These are phyloP conservation scores for Megalops cyprinoides DNA, from an alignment of 2,797 vertebrate species.

Conservation along the genomic window DNA sequence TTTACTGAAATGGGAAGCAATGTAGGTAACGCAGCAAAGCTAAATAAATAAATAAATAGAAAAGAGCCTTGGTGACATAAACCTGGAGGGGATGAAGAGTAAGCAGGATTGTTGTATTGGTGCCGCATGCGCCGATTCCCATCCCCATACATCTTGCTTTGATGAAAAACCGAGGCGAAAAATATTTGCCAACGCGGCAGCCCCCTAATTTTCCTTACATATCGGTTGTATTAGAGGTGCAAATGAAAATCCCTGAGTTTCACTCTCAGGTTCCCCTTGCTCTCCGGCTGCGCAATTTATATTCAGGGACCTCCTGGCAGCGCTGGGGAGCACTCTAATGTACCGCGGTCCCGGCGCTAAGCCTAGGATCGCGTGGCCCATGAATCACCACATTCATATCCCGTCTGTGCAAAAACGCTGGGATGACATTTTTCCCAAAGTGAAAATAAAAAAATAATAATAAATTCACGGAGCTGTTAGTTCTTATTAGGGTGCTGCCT, in stretches of 20 bases:
- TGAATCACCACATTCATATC: constrained; percentile 43
- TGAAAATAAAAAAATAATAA: constrained; percentile 35
- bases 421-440: constrained; percentile 21
- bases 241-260: constrained; percentile 17
- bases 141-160: constrained; percentile 8
- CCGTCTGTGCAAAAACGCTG: constrained; percentile 26
- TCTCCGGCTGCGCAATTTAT: constrained; percentile 26
- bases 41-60: not conserved
- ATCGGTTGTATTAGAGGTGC: not conserved
- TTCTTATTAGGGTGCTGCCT: constrained; percentile 52
- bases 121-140: not conserved
- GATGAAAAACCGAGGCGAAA: constrained; percentile 13
- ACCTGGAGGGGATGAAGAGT: not conserved
- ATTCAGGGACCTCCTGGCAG: constrained; percentile 38
- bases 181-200: constrained; percentile 2
- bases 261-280: constrained; percentile 1
- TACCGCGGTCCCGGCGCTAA: constrained; percentile 29
- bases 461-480: constrained; percentile 17
- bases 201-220: constrained; percentile 14
- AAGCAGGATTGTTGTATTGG: constrained; percentile 3
- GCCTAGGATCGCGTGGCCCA: constrained; percentile 34
- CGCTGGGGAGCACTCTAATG: constrained; percentile 41
- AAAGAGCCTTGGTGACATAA: not conserved
- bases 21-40: too few species aligned
- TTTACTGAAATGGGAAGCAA: too few species aligned